Base-by-base conservation (phyloP, 2,888 invertebrate genomes). In the Pogonocherus hispidulus region DNA sequence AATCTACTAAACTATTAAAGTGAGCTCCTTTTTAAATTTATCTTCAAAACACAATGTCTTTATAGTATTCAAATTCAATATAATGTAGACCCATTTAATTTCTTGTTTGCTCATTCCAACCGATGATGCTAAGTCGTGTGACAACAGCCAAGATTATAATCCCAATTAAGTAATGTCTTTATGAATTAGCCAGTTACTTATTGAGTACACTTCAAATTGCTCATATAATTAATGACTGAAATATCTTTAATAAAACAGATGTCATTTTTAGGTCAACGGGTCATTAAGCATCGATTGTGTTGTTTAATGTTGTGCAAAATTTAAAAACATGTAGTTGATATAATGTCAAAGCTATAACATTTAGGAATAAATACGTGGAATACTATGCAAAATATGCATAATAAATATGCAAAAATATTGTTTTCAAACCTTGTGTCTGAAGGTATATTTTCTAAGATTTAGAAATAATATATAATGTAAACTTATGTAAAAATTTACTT, bases 201-300 rank as follows among this genome's bases (percentile, higher is more conserved):
- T 57, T 57, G 41, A 23, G 57, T 46, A 57, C 57, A 57, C 19
- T 23, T 41, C 22, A 57, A 57, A 44, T 57, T 41, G 35, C 22
- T 57, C 18, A 20, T 8, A 46, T 57, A 41, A 57, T 23, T 57
- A 14, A 27, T 44, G 46, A 16, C 41, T 22, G 41, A 57, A 56
- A 57, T 46, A 16, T n/a, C 41, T 41, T 41, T 6, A 57, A 52
- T 18, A 52, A 18, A 18, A 18, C n/a, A 32, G 9, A 32, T 16
- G 52, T 32, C 49, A 23, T 14, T 51, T 49, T 16, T 52, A 18
- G 52, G 52, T 52, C 32, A 52, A 8, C 18, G 19, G 52, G 52
- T 32, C 32, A 18, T 32, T 27, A 41, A 14, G n/a, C 41, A 14
- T 51, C 23, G 14, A 23, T 23, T 51, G 0, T 14, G 49, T 3